These are phyloP conservation scores for Dicycla oo DNA, from an alignment of 2,888 invertebrate genomes.

Conservation along the genomic window DNA sequence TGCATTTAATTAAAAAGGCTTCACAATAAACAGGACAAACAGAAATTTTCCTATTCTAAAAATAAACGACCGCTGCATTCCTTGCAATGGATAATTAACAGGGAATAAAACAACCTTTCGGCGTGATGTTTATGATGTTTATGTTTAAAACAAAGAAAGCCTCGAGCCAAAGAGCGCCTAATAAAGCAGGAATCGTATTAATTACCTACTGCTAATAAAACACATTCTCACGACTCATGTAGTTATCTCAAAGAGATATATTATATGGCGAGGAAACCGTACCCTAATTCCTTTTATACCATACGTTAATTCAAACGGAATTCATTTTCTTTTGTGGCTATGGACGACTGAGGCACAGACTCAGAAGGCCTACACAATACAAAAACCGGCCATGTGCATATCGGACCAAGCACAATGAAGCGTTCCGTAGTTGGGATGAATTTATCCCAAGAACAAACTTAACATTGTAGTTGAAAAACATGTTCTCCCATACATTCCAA, in stretches of 20 bases:
- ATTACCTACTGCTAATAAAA: not conserved
- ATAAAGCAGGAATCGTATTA: not conserved
- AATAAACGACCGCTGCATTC: not conserved
- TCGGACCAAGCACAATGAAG: no score
- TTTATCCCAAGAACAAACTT: no score
- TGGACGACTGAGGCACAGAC: not conserved
- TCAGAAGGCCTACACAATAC: not conserved
- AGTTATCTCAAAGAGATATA: constrained; percentile 4
- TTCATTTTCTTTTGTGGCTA: constrained; percentile 27
- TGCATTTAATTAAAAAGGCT: not conserved
- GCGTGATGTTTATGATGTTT: no score
- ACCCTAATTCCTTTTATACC: not conserved
- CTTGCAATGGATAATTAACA: not conserved
- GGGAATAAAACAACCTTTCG: not conserved
- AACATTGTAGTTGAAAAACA: no score
- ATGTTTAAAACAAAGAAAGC: no score
- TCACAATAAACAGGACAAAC: not conserved
- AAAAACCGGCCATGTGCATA: no score
- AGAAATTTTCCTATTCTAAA: not conserved
- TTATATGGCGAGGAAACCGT: not conserved
- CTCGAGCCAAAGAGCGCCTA: not conserved
- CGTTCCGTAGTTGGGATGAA: no score
- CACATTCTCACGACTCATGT: not conserved
- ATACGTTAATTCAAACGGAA: constrained; percentile 28
- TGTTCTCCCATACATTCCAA: no score